Percentiles rank a stretch among this genome's conserved stretches.
Conservation (phyloP, 1,140 invertebrate genomes). For the Drosophila setifemur region DNA sequence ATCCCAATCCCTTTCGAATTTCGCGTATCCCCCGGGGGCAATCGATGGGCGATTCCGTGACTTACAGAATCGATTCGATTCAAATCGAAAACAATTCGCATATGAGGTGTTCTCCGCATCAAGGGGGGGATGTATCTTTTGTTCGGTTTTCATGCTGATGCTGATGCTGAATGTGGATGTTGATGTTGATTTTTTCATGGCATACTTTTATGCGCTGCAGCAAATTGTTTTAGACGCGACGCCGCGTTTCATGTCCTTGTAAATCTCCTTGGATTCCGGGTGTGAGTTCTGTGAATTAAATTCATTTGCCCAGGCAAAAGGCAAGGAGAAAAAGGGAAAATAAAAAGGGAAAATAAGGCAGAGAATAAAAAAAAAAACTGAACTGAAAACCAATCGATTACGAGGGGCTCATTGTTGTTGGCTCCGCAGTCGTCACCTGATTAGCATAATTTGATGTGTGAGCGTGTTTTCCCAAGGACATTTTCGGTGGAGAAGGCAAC, state of each 20-base stretch:
- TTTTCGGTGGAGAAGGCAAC: no score
- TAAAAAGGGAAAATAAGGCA: no score
- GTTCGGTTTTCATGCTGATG: no score
- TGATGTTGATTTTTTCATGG: conserved; percentile 4
- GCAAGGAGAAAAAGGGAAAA: no score
- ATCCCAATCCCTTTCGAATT: no score
- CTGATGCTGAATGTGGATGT: no score
- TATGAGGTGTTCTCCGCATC: conserved; percentile 17
- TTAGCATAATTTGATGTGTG: conserved; percentile 71
- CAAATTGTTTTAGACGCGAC: conserved; percentile 42
- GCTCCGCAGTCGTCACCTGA: conserved; percentile 42
- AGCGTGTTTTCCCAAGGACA: conserved; percentile 45
- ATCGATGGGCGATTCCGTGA: not conserved
- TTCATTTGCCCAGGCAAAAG: conserved; percentile 40
- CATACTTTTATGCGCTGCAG: conserved; percentile 40
- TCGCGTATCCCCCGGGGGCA: no score
- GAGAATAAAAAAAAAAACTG: no score
- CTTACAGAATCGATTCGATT: not conserved
- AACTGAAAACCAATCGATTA: conserved; percentile 57
- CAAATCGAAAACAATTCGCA: not conserved
- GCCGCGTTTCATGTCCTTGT: conserved; percentile 22
- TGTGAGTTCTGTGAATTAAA: conserved; percentile 38
- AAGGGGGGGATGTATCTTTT: no score
- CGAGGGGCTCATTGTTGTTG: conserved; percentile 19
- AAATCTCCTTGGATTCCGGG: not conserved